Evolutionary conservation across 2,888 invertebrate species (phyloP).

Genomic region (Ecdyonurus torrentis): DNA sequence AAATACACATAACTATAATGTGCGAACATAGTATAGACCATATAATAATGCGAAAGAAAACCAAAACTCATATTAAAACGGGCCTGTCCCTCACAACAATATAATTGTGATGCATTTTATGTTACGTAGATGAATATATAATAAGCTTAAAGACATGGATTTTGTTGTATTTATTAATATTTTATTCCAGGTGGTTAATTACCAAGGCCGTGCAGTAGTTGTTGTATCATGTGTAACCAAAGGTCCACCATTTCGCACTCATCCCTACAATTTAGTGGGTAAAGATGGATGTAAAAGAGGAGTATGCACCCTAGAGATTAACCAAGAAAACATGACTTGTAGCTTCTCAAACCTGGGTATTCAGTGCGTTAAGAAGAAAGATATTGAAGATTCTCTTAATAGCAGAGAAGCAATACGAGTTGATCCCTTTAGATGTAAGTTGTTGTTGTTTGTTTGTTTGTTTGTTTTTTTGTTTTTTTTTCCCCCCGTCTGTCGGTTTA

Average conservation of each 20-base stretch:
- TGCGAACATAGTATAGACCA: too few species aligned
- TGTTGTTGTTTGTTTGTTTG: neutral
- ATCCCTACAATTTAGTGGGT: conserved; percentile 89
- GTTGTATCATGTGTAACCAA: conserved; percentile 95
- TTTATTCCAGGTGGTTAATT: conserved; percentile 42
- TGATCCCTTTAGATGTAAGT: conserved; percentile 86
- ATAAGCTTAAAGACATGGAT: too few species aligned
- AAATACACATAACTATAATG: too few species aligned
- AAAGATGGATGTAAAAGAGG: conserved; percentile 84
- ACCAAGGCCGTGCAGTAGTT: conserved; percentile 69
- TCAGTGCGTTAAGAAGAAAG: conserved; percentile 91
- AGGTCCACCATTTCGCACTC: conserved; percentile 69
- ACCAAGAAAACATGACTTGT: conserved; percentile 56
- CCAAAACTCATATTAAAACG: too few species aligned
- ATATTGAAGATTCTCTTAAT: conserved; percentile 69
- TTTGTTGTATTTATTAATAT: too few species aligned
- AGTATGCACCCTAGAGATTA: conserved; percentile 71
- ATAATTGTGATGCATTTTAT: too few species aligned
- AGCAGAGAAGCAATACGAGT: conserved; percentile 69
- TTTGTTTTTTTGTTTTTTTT: too few species aligned
- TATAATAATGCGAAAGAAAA: too few species aligned
- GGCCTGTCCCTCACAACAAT: too few species aligned
- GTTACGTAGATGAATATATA: too few species aligned
- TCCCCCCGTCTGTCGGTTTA: too few species aligned
- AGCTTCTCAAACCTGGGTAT: conserved; percentile 88